Base-by-base conservation (phyloP, 2,888 invertebrate species). In the Anarsia innoxiella region DNA sequence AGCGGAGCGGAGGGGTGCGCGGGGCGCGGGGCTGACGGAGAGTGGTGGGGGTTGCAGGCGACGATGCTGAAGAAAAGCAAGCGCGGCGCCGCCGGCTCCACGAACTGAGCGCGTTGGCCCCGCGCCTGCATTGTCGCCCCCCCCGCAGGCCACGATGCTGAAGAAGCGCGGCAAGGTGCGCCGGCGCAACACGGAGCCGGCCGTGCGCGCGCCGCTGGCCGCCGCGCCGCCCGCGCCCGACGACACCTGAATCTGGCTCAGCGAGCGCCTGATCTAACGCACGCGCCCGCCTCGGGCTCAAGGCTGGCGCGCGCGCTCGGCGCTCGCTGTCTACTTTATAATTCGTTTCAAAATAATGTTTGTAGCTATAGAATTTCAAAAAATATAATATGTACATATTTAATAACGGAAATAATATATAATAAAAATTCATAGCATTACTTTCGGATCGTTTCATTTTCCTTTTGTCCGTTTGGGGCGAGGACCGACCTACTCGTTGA, bases 1-100 rank as follows among this genome's bases (percentile, higher is more conserved):
- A 25, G 16, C n/a, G 12, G 25, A 40, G 26, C 12, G 15, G 25
- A 30, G 13, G 2, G 12, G 8, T 9, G 27, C 8, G 12, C 15
- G n/a, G 31, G 31, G 4, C 19, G 19, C 26, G 36, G 25, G 11
- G 12, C 25, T 25, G 3, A 2, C 25, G n/a, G 51, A 44, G 56
- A 44, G 51, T 51, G 45, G 45, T 47, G 48, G 44, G 48, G 50
- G n/a, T 66, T 68, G 72, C 90, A 99, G 99, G 99, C 99, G 79
- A 99, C 98, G 87, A 99, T 99, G 99, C 90, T 99, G 91, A 98
- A 98, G 93, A 99, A 99, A 93, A 93, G 93, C 88, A 99, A 98
- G 91, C 96, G 97, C 90, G 97, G 66, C 66, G 66, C 67, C 61
- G 93, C 86, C 91, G 92, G 85, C 66, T 88, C 90, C 87, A 89